A percentile compares a stretch with the other conserved stretches of the same genome.
phyloP scores from a whole-genome alignment of 2,888 invertebrate genomes.

The Papilio gigon region DNA sequence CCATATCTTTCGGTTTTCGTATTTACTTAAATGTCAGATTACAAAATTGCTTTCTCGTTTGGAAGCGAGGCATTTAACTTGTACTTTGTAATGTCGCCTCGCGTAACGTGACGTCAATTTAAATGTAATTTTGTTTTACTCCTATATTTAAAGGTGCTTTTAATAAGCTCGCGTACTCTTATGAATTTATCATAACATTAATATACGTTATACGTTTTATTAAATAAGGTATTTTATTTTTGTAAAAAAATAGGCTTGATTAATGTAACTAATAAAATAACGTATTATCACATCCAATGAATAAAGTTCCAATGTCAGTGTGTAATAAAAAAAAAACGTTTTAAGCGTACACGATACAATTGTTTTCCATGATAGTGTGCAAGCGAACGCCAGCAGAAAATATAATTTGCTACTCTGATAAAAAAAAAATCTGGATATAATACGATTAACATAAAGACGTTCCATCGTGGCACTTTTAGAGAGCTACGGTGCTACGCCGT shows the following conservation, averaged over 20 bases:
- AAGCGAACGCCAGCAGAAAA: no score
- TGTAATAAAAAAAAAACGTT: no score
- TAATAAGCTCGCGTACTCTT: constrained; percentile 9
- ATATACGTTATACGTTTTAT: not conserved
- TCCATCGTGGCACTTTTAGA: no score
- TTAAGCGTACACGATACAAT: no score
- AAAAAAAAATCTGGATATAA: no score
- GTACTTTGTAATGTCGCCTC: constrained; percentile 49
- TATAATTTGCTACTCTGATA: no score
- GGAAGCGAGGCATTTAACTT: constrained; percentile 54
- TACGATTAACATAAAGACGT: no score
- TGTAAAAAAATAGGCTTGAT: not conserved
- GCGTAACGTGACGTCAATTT: constrained; percentile 44
- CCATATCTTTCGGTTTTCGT: constrained; percentile 39
- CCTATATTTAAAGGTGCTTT: constrained; percentile 41
- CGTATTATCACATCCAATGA: no score
- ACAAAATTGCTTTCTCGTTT: constrained; percentile 66
- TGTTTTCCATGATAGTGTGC: no score
- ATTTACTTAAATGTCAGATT: constrained; percentile 63
- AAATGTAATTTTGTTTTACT: constrained; percentile 25
- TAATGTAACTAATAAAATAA: not conserved
- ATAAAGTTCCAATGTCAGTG: no score
- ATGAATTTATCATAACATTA: constrained; percentile 23
- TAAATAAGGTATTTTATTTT: not conserved
- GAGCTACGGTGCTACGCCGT: no score